Base-by-base conservation (phyloP, 2,113 vertebrate genomes). In the Stomatorhinus ivindoensis region DNA sequence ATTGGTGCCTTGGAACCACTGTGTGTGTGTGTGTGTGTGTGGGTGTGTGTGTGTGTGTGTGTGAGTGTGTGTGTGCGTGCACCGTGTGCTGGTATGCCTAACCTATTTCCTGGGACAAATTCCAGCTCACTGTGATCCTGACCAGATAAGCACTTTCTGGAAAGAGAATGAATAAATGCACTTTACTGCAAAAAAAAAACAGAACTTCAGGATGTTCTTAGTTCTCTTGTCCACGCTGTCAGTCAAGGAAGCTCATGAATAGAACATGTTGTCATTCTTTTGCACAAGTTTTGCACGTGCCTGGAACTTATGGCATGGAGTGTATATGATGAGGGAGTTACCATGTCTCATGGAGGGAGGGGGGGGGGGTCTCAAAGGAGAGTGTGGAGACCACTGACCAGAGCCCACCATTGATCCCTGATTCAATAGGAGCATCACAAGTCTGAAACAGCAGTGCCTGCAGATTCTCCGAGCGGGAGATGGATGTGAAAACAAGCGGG, bases 401-500 rank as follows among this genome's bases (percentile, higher is more conserved):
- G 92, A 93, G 91, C 80, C 90, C 91, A 90, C 91, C 90, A 93
- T 93, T 91, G 92, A 93, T 93, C 92, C 65, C 89, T 65, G 83
- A 91, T 91, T 92, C 91, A 93, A 92, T 93, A 89, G 90, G 93
- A 93, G 92, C 92, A 92, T 90, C 87, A 90, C 83, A 76, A 84
- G 91, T 47, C 92, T 89, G 80, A 93, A 93, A 93, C 55, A 92
- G 93, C 91, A 89, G 88, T 39, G 89, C 90, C 91, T 91, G 91
- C 93, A 92, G 90, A 92, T 92, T 92, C 91, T 83, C 82, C 51
- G 55, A 42, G 80, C 27, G 42, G 88, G 90, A 92, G 93, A 94
- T 94, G 91, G 91, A 94, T 93, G 93, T 91, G 92, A 93, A 93
- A 94, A 92, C 91, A 90, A 94, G 92, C 90, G 89, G 92, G 91